These are phyloP conservation scores for Sebastes nivosus DNA, from an alignment of 2,797 vertebrate species.

Conservation along the genomic window DNA sequence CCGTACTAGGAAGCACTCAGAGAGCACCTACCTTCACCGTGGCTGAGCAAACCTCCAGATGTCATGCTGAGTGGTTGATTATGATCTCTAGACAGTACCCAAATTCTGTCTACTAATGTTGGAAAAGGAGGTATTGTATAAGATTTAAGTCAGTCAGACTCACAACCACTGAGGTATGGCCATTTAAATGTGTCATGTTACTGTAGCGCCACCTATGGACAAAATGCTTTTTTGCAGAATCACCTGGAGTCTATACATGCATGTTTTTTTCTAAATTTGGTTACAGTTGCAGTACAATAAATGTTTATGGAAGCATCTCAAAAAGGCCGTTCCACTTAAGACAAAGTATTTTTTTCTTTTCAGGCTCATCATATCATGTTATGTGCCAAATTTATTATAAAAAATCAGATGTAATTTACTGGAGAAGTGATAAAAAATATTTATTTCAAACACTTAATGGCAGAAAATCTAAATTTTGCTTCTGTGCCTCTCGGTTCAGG, in stretches of 20 bases:
- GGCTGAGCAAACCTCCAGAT: not conserved
- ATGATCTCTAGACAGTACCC: not conserved
- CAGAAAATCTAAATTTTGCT: not conserved
- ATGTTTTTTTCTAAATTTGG: not conserved
- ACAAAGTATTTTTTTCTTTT: too few relatives aligned
- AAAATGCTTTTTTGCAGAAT: not conserved
- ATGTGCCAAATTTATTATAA: not conserved
- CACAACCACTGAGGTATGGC: not conserved
- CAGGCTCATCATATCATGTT: not conserved
- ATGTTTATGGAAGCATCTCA: not conserved
- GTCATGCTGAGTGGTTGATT: not conserved
- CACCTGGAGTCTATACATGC: not conserved
- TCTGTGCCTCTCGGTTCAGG: not conserved
- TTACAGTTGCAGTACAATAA: not conserved
- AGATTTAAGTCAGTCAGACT: not conserved
- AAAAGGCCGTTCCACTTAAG: not conserved
- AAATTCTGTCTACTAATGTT: not conserved
- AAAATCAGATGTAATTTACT: not conserved
- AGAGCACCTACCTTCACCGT: not conserved
- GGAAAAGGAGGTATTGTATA: not conserved
- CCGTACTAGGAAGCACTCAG: constrained; percentile 3
- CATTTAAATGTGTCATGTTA: not conserved
- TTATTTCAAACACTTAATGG: not conserved
- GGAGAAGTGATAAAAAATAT: not conserved
- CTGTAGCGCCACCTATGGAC: not conserved